These are phyloP conservation scores for Anorthoa munda DNA, from an alignment of 2,888 invertebrate species.

Conservation along the genomic window DNA sequence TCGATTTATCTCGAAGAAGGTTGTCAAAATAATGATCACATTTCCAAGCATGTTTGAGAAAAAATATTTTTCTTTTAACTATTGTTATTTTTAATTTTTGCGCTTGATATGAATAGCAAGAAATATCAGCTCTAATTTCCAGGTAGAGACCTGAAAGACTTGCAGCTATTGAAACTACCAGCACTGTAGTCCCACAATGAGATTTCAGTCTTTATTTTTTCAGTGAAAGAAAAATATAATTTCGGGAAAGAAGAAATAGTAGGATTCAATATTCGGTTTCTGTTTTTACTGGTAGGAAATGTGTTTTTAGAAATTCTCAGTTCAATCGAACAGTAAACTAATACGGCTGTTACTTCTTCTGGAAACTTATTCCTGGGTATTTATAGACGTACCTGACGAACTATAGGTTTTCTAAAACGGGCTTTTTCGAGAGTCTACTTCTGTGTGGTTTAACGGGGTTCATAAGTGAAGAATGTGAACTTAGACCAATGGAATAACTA, in stretches of 20 bases:
- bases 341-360: slow-evolving; percentile 3
- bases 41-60: too few relatives aligned
- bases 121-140: background rate
- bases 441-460: too few relatives aligned
- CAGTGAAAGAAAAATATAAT: background rate
- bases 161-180: background rate
- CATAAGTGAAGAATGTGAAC: too few relatives aligned
- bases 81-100: background rate
- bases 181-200: background rate
- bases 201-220: background rate
- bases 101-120: background rate
- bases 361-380: background rate
- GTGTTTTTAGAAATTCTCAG: slow-evolving; percentile 8
- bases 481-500: too few relatives aligned
- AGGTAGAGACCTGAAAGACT: background rate
- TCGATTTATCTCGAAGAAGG: too few relatives aligned
- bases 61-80: slow-evolving; percentile 11
- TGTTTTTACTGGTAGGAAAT: slow-evolving; percentile 6
- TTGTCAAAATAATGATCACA: too few relatives aligned
- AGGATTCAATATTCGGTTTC: background rate
- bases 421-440: background rate
- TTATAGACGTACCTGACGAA: background rate
- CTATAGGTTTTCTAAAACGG: too few relatives aligned
- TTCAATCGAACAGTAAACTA: background rate
- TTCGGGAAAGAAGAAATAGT: background rate